Base-by-base conservation (phyloP, 2,113 vertebrate species). In the Oncorhynchus keta region DNA sequence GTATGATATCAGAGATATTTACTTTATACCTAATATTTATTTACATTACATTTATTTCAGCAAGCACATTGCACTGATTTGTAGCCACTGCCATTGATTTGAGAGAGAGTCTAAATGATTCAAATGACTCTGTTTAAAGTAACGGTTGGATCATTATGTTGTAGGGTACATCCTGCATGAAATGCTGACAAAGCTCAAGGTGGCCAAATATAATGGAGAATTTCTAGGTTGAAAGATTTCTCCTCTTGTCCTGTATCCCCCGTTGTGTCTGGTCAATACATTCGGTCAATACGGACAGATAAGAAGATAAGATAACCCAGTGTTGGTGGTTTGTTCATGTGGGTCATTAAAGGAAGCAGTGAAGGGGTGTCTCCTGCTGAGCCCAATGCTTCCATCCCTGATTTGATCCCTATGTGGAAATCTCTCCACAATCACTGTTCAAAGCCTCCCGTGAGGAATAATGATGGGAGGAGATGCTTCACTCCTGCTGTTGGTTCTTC, bases 1-100 rank as follows among this genome's bases (percentile, higher is more conserved):
- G 95, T 97, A 84, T 93, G 93, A 45, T 11, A 45, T 45, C 9
- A 45, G 39, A 45, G 9, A 45, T 11, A 11, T 45, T 2, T 45
- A 45, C 3, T 45, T 24, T 24, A 24, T 45, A 1, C 11, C 9
- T 11, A 12, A 45, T 45, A 45, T 12, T 2, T 11, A 45, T 45
- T 45, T 45, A 45, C 9, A 45, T 45, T 0, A 45, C 39, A 11
- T 45, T 45, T 45, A 12, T 45, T 11, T 45, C 39, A 2, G 39
- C 39, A 45, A 45, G 39, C 39, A 45, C 9, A 45, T 45, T 45
- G 39, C 39, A 45, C 39, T 45, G 39, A 45, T 45, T 45, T 45
- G 39, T 45, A 11, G 9, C 39, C 39, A 45, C 39, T 45, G 39
- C 0, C 9, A 45, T 11, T 45, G 39, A 45, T 45, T 7, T 7